A percentile compares a stretch with the other conserved stretches of the same genome.
Evolutionary conservation across 2,888 invertebrate species (phyloP).

Genomic region (Agriotes lineatus): DNA sequence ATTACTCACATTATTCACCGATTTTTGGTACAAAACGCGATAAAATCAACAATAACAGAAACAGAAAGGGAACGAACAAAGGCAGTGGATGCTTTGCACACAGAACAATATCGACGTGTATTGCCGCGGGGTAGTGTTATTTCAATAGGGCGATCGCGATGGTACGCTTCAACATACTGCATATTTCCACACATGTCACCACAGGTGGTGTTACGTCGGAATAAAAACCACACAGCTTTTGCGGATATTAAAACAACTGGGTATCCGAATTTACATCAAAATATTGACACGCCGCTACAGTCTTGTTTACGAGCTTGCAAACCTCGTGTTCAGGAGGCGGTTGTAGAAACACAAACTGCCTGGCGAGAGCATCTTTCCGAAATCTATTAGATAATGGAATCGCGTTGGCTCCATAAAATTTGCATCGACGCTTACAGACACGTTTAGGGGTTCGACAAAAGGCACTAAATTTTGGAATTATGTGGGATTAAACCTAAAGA

Average conservation of each 20-base stretch:
- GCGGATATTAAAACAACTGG: slow-evolving; percentile 41
- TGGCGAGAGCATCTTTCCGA: slow-evolving; percentile 17
- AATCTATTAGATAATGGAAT: slow-evolving; percentile 38
- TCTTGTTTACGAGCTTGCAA: slow-evolving; percentile 8
- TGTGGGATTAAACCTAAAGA: slow-evolving; percentile 21
- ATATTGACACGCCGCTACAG: slow-evolving; percentile 20
- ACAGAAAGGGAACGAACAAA: slow-evolving; percentile 8
- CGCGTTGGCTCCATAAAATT: slow-evolving; percentile 30
- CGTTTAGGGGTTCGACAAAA: slow-evolving; percentile 26
- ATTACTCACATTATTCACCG: not conserved
- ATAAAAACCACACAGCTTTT: slow-evolving; percentile 38
- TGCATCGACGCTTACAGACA: slow-evolving; percentile 25
- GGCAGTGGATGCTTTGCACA: slow-evolving; percentile 22
- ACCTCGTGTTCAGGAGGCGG: not conserved
- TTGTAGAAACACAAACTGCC: slow-evolving; percentile 28
- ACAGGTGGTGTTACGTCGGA: slow-evolving; percentile 37
- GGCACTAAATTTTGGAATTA: slow-evolving; percentile 27
- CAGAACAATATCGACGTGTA: slow-evolving; percentile 15
- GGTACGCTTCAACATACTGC: slow-evolving; percentile 28
- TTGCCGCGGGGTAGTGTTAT: slow-evolving; percentile 12
- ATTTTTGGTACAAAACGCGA: not conserved
- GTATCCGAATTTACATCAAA: slow-evolving; percentile 28
- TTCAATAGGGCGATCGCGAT: slow-evolving; percentile 21
- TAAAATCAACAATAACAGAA: not conserved
- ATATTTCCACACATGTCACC: slow-evolving; percentile 39